Base-by-base conservation (phyloP, 2,888 invertebrate species). In the Dryococelus australis region DNA sequence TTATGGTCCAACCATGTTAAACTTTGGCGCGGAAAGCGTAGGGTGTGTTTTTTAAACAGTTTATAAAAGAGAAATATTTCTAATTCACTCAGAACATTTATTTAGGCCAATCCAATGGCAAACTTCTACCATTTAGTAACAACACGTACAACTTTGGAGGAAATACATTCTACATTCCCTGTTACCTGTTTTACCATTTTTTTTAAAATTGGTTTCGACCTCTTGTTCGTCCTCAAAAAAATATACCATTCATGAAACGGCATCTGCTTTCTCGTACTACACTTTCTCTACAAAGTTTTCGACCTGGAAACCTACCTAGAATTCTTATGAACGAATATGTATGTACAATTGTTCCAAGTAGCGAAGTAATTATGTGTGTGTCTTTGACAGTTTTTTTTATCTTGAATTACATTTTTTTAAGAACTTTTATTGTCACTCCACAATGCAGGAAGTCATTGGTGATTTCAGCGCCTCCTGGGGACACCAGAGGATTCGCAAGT, bases 391-490 rank as follows among this genome's bases (percentile, higher is more conserved):
- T 47, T 47, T 53, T n/a, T n/a, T 35, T 24, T 35, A 84, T 26
- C 84, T 47, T 43, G 35, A 35, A 35, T 35, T 35, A 35, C 20
- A 28, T 35, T 47, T 47, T 47, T 27, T 47, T 51, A 16, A 43
- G 53, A 85, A 47, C 85, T 87, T 85, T 79, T 87, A 87, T 87
- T 87, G 87, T 87, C 87, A 87, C 85, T 86, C 85, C 87, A 87
- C 87, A 86, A 81, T 87, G 87, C 85, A 51, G 47, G 51, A 53
- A 85, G 85, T 51, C 65, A 20, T 2, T 65, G 65, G 6, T 65
- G 10, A 16, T 65, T 65, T 16, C 20, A 35, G 13, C 20, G 84
- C 12, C 1, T 27, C 84, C 13, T 43, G 84, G 35, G n/a, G 35
- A 27, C 35, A 43, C 84, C 6, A n/a, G 84, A 9, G 6, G 20